phyloP scores from a whole-genome alignment of 2,888 invertebrate genomes.

The Eretmocerus hayati region DNA sequence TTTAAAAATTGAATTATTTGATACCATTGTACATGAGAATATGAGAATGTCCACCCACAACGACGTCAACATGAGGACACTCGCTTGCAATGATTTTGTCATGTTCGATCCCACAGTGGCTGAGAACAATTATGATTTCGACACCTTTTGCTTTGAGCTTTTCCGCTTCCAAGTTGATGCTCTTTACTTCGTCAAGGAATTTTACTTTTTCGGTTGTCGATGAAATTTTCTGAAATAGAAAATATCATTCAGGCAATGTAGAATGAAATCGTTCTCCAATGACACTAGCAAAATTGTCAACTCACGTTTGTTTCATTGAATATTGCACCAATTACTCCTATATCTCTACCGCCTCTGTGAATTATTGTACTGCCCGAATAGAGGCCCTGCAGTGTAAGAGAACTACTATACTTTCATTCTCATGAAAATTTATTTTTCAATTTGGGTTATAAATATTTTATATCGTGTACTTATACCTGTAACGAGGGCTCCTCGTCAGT shows the following conservation, averaged over 20 bases:
- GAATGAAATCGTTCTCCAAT: background rate
- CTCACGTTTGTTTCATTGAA: slow-evolving; percentile 59
- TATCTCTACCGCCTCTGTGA: slow-evolving; percentile 55
- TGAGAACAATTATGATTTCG: slow-evolving; percentile 74
- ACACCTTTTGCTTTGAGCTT: slow-evolving; percentile 56
- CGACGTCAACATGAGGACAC: slow-evolving; percentile 66
- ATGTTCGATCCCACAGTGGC: slow-evolving; percentile 70
- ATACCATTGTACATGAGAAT: slow-evolving; percentile 53
- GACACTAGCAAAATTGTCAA: slow-evolving; percentile 9
- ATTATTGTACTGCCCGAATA: slow-evolving; percentile 61
- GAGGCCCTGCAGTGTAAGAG: slow-evolving; percentile 46
- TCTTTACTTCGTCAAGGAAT: slow-evolving; percentile 63
- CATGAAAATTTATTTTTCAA: background rate
- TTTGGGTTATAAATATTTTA: background rate
- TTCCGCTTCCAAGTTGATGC: slow-evolving; percentile 62
- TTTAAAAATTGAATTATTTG: too few species aligned
- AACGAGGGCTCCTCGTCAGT: slow-evolving; percentile 59
- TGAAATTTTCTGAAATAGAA: slow-evolving; percentile 13
- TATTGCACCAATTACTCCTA: slow-evolving; percentile 78
- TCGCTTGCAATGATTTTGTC: slow-evolving; percentile 61
- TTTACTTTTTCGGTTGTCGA: slow-evolving; percentile 54
- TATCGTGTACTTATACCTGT: slow-evolving; percentile 17
- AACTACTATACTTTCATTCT: background rate
- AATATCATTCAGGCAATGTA: background rate
- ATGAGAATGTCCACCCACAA: slow-evolving; percentile 83